Base-by-base conservation (phyloP, 2,888 invertebrate genomes). In the Eupeodes luniger region DNA sequence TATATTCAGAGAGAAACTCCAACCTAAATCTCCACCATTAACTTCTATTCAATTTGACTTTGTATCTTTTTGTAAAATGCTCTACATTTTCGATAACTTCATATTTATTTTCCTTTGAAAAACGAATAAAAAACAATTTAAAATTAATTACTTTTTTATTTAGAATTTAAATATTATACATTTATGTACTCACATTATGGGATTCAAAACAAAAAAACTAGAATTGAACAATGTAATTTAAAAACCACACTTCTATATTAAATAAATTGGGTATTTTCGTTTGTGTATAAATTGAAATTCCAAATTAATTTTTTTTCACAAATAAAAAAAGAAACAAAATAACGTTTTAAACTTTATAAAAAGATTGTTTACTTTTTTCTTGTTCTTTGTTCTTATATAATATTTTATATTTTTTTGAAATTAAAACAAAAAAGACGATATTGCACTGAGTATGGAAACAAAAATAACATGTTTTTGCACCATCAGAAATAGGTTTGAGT, bases 381-480 rank as follows among this genome's bases (percentile, higher is more conserved):
- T 40, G 40, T 7, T 40, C 55, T 57, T 64, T 74, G 47, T 61
- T 86, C 72, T 75, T 70, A 66, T 27, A 53, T 74, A 77, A 64
- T 44, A 62, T 36, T 47, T 55, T 19, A 51, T 61, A 36, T 80
- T 44, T 27, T 40, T 55, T 78, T 55, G 27, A 77, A 72, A 77
- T 67, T 81, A 81, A 78, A 72, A 81, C 61, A 70, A 75, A 76
- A 67, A 70, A 80, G 61, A 84, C 72, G 61, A 77, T 87, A 87
- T 87, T 87, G 87, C 87, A 87, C 87, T 76, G 72, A 80, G 70
- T 66, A 87, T 76, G 70, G 67, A 76, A 77, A 81, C 75, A 67
- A 72, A 59, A 86, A 16, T 40, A 19, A 70, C 62, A 79, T 76
- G 76, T 80, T 80, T 40, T 86, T 79, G 83, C 87, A 83, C 83